Evolutionary conservation across 2,797 vertebrate genomes (phyloP).

Genomic region (Margarornis squamiger): DNA sequence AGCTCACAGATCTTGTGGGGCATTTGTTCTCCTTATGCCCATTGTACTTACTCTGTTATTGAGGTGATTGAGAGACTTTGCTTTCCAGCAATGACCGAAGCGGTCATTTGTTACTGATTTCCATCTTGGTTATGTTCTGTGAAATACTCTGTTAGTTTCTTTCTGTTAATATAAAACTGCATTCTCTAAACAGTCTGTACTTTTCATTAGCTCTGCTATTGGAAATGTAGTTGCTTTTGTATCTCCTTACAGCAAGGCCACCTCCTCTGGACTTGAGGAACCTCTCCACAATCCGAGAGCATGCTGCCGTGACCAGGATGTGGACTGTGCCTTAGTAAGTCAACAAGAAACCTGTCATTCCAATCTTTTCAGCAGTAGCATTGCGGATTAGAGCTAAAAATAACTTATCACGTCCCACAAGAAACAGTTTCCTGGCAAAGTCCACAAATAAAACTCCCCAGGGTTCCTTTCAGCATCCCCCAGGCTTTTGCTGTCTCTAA

Average conservation of each 20-base stretch:
- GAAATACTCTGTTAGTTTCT: neutral
- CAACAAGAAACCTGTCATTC: neutral
- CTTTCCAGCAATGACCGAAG: neutral
- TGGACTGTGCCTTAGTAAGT: constrained; percentile 89
- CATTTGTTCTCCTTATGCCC: neutral
- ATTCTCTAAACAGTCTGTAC: neutral
- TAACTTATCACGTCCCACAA: neutral
- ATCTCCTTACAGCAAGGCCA: constrained; percentile 82
- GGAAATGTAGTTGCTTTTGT: neutral
- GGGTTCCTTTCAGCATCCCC: neutral
- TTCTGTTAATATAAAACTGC: neutral
- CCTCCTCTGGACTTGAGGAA: constrained; percentile 91
- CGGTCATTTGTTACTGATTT: constrained; percentile 5
- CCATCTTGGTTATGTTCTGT: neutral
- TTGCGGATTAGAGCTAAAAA: constrained; percentile 12
- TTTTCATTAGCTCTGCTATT: neutral
- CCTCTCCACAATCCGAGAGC: constrained; percentile 92
- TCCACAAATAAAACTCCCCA: constrained; percentile 11
- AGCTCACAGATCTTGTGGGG: neutral
- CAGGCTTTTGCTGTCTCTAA: neutral
- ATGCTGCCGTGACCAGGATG: constrained; percentile 82
- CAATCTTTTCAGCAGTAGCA: neutral
- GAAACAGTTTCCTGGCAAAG: constrained; percentile 1
- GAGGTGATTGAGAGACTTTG: neutral
- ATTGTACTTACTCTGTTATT: neutral